These are phyloP conservation scores for Nezara viridula DNA, from an alignment of 2,888 invertebrate species.

Conservation along the genomic window DNA sequence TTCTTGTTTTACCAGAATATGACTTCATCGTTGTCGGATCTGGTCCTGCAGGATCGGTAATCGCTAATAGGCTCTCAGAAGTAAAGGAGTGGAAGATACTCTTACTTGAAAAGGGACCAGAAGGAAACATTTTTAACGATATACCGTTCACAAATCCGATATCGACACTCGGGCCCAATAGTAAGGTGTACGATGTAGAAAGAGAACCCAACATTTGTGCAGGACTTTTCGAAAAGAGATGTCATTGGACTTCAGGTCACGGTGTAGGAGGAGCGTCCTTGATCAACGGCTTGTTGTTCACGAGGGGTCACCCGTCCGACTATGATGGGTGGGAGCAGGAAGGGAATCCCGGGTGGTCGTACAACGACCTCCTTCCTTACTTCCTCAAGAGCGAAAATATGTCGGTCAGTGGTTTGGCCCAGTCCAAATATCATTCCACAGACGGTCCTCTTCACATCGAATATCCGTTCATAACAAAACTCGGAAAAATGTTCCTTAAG, in stretches of 20 bases:
- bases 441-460: conserved; percentile 80
- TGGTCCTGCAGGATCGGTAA: conserved; percentile 74
- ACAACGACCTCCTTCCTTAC: conserved; percentile 66
- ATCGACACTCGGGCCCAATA: conserved; percentile 74
- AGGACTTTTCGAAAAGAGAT: conserved; percentile 71
- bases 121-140: conserved; percentile 83
- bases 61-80: conserved; percentile 85
- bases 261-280: conserved; percentile 73
- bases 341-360: conserved; percentile 66
- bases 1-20: conserved; percentile 70
- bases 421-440: conserved; percentile 74
- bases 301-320: conserved; percentile 68
- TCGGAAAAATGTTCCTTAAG: conserved; percentile 76
- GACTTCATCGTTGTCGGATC: conserved; percentile 77
- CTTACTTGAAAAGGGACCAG: conserved; percentile 83
- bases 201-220: conserved; percentile 73
- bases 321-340: conserved; percentile 69
- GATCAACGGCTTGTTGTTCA: conserved; percentile 70
- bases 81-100: conserved; percentile 77
- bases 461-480: conserved; percentile 75
- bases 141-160: conserved; percentile 80
- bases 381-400: conserved; percentile 66
- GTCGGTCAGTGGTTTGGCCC: conserved; percentile 64
- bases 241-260: conserved; percentile 83
- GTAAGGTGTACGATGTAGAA: conserved; percentile 83